Base-by-base conservation (phyloP, 2,888 invertebrate genomes). In the Callinectes sapidus region DNA sequence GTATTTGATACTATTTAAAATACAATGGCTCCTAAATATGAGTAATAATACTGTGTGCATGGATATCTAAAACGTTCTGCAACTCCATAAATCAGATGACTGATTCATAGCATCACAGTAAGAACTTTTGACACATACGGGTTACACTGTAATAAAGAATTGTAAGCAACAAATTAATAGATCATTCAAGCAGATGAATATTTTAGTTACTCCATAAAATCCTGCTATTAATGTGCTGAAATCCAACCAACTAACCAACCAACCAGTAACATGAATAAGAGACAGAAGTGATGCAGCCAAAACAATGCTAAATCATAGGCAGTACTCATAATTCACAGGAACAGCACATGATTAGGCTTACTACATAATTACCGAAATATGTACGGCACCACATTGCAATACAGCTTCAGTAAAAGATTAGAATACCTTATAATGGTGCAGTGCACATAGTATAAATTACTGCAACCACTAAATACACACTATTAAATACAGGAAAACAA, bases 11-110 rank as follows among this genome's bases (percentile, higher is more conserved):
- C 71, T n/a, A n/a, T n/a, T n/a, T n/a, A 28, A 71, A 48, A 10
- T 71, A 71, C 66, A 71, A 23, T n/a, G 66, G 66, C n/a, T 71
- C n/a, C 71, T 61, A 71, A 71, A 71, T 71, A 28, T 71, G n/a
- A n/a, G n/a, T n/a, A n/a, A n/a, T 5, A 71, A 61, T 23, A 23
- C 61, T 23, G 28, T 71, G 71, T 71, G 71, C 28, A 28, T 71
- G 71, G n/a, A 71, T 71, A n/a, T 28, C 28, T 71, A n/a, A 28
- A 71, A 71, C 18, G 23, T 71, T 71, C 13, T 61, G 61, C 23
- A 61, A 61, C 23, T 61, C 23, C 23, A 23, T 61, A 61, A 18
- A 61, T 61, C 61, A 61, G 61, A 71, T 71, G 8, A 13, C 71
- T 71, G 28, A 71, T 71, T 71, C 2, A n/a, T 71, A 28, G 71